A percentile compares a stretch with the other conserved stretches of the same genome.
Conservation (phyloP, 2,113 vertebrate genomes). For the Garra rufa region DNA sequence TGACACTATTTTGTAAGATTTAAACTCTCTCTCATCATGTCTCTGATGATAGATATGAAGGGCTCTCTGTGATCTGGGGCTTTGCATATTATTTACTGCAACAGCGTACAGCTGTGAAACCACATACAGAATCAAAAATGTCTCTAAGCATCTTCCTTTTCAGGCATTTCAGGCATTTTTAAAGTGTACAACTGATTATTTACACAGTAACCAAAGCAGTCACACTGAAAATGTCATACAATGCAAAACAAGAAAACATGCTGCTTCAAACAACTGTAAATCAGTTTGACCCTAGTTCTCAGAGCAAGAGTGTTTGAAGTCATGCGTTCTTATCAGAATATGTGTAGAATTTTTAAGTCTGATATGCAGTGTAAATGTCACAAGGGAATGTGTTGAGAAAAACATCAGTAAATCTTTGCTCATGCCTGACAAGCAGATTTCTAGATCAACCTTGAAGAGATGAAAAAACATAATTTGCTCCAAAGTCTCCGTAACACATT, state of each 20-base stretch:
- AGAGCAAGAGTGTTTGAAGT: neutral
- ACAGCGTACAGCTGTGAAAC: neutral
- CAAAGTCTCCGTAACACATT: neutral
- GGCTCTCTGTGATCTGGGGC: neutral
- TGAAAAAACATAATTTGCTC: neutral
- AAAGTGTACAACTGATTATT: neutral
- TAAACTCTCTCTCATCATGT: neutral
- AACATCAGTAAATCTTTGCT: neutral
- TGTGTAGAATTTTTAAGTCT: neutral
- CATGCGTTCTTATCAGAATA: neutral
- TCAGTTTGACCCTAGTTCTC: neutral
- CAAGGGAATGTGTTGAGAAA: neutral
- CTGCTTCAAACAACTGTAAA: neutral
- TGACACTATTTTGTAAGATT: too few species aligned
- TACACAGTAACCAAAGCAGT: neutral
- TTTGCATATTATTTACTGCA: neutral
- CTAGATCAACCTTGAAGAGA: neutral
- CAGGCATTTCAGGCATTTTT: neutral
- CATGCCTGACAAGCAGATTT: neutral
- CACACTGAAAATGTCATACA: neutral
- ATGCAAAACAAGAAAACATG: neutral
- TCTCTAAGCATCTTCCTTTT: neutral
- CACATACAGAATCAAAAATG: neutral
- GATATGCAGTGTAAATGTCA: neutral
- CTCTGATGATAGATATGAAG: neutral